These are phyloP conservation scores for Mormyrops boulengeri DNA, from an alignment of 2,797 vertebrate genomes.

Conservation along the genomic window DNA sequence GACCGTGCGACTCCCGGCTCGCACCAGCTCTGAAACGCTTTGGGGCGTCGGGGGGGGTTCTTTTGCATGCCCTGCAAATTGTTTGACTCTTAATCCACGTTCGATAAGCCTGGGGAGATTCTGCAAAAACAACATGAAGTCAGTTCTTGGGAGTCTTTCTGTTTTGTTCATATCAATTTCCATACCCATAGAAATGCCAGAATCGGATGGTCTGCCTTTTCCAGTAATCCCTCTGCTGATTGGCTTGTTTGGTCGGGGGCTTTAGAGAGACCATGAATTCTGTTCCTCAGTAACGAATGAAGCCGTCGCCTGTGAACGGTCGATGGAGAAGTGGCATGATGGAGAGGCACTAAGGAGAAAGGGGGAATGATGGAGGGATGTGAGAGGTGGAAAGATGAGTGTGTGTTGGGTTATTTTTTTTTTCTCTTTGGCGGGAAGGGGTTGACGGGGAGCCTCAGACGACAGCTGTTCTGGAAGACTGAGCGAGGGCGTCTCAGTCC, in stretches of 20 bases:
- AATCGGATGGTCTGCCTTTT: background rate
- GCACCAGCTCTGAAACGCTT: slow-evolving; percentile 41
- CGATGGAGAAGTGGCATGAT: background rate
- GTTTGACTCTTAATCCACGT: slow-evolving; percentile 13
- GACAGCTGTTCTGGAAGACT: slow-evolving; percentile 15
- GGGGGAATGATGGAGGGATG: background rate
- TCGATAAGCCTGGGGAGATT: background rate
- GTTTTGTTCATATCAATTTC: background rate
- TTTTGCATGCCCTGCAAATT: slow-evolving; percentile 35
- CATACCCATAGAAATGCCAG: background rate
- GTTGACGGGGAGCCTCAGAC: slow-evolving; percentile 7
- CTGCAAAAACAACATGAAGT: background rate
- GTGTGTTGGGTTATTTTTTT: background rate
- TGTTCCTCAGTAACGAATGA: background rate
- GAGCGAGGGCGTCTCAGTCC: background rate
- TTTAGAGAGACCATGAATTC: slow-evolving; percentile 2
- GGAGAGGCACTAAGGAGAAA: background rate
- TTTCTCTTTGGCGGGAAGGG: background rate
- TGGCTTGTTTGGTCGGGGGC: background rate
- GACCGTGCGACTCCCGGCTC: slow-evolving; percentile 28
- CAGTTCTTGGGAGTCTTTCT: background rate
- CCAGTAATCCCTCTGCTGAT: background rate
- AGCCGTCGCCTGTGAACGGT: background rate
- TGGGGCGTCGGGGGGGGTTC: slow-evolving; percentile 18
- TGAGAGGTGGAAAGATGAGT: background rate